These are phyloP conservation scores for Nymphicus hollandicus DNA, from an alignment of 2,113 vertebrate genomes.

Conservation along the genomic window DNA sequence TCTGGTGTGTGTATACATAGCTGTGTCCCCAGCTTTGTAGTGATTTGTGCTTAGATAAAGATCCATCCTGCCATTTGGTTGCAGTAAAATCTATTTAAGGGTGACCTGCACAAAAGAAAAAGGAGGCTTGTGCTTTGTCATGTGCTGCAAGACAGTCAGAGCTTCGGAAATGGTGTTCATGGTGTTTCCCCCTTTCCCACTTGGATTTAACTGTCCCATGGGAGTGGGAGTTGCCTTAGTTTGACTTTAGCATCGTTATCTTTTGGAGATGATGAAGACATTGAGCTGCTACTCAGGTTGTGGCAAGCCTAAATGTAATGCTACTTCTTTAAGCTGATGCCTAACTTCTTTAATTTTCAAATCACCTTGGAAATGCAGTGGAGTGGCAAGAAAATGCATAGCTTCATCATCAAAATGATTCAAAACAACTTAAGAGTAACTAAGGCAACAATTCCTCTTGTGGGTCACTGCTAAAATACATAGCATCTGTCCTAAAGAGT, in stretches of 20 bases:
- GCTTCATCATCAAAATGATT: neutral
- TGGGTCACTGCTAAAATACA: conserved; percentile 7
- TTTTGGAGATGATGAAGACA: neutral
- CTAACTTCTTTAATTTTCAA: neutral
- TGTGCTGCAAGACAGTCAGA: neutral
- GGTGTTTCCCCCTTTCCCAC: neutral
- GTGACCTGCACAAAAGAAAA: conserved; percentile 16
- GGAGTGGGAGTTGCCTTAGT: neutral
- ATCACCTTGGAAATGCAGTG: neutral
- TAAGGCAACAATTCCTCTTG: neutral
- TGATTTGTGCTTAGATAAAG: conserved; percentile 20
- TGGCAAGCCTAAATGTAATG: neutral
- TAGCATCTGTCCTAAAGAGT: neutral
- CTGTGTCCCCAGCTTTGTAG: neutral
- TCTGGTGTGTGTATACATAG: neutral
- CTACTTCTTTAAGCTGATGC: neutral
- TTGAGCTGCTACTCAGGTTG: neutral
- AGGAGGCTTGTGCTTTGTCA: neutral
- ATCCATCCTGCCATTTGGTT: neutral
- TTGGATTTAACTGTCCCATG: neutral
- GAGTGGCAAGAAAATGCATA: neutral
- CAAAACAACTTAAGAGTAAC: neutral
- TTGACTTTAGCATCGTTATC: neutral
- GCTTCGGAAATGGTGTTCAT: neutral
- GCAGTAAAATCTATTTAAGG: neutral